These are phyloP conservation scores for Scotopteryx bipunctaria DNA, from an alignment of 2,888 invertebrate species.

Conservation along the genomic window DNA sequence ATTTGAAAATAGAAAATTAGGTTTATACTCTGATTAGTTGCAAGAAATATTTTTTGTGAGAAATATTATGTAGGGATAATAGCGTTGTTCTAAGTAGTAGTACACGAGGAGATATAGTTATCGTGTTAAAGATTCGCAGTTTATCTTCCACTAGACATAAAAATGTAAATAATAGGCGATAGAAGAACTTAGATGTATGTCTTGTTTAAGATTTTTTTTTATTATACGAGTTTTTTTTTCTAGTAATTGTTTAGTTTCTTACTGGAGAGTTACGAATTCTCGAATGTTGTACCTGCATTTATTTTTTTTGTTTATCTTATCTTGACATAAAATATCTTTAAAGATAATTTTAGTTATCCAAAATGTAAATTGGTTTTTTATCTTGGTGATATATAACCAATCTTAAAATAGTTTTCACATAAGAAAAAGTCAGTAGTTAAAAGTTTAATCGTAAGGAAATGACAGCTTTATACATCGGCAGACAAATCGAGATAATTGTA, in stretches of 20 bases:
- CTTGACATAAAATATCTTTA: slow-evolving; percentile 77
- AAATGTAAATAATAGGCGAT: slow-evolving; percentile 75
- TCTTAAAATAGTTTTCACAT: slow-evolving; percentile 69
- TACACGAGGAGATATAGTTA: slow-evolving; percentile 71
- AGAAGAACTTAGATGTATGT: slow-evolving; percentile 71
- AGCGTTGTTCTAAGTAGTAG: slow-evolving; percentile 74
- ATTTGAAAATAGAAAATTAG: slow-evolving; percentile 73
- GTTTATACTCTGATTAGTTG: slow-evolving; percentile 83
- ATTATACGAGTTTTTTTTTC: slow-evolving; percentile 64
- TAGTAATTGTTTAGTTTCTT: slow-evolving; percentile 79
- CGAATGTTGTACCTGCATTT: slow-evolving; percentile 85
- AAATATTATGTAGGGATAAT: slow-evolving; percentile 75
- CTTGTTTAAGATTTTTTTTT: slow-evolving; percentile 63
- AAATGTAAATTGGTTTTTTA: slow-evolving; percentile 69
- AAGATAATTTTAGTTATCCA: slow-evolving; percentile 73
- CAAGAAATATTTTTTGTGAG: slow-evolving; percentile 81
- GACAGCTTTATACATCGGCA: slow-evolving; percentile 79
- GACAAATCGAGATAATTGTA: slow-evolving; percentile 61
- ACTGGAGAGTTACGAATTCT: slow-evolving; percentile 81
- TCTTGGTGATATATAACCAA: slow-evolving; percentile 61
- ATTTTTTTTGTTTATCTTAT: slow-evolving; percentile 77
- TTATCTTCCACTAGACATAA: slow-evolving; percentile 81
- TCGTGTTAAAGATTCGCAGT: slow-evolving; percentile 82
- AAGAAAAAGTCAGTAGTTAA: slow-evolving; percentile 80
- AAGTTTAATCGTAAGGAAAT: slow-evolving; percentile 70